These are phyloP conservation scores for Neocrepidodera transversa DNA, from an alignment of 2,888 invertebrate species.

Conservation along the genomic window DNA sequence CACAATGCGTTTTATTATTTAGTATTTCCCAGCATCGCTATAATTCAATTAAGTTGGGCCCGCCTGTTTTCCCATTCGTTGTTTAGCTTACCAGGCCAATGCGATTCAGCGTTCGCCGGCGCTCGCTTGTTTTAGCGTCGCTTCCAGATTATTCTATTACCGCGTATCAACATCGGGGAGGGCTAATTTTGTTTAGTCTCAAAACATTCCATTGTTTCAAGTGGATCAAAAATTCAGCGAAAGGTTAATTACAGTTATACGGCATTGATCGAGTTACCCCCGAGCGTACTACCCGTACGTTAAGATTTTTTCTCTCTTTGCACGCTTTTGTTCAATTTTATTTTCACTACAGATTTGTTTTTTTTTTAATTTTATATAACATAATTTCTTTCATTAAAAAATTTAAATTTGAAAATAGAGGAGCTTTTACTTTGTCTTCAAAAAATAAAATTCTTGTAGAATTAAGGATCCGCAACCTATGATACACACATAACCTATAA, in stretches of 20 bases:
- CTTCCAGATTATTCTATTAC: constrained; percentile 75
- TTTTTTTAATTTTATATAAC: too few relatives aligned
- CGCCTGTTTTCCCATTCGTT: constrained; percentile 49
- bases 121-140: constrained; percentile 46
- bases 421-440: too few relatives aligned
- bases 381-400: too few relatives aligned
- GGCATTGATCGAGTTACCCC: constrained; percentile 58
- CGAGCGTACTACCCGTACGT: constrained; percentile 4
- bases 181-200: constrained; percentile 72
- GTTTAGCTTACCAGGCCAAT: constrained; percentile 40
- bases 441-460: too few relatives aligned
- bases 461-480: too few relatives aligned
- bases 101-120: constrained; percentile 36
- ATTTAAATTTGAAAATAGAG: too few relatives aligned
- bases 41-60: constrained; percentile 53
- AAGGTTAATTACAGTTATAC: constrained; percentile 66
- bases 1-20: constrained; percentile 52
- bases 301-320: constrained; percentile 16
- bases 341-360: neutral
- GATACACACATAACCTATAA: too few relatives aligned
- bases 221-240: constrained; percentile 73
- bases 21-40: constrained; percentile 45
- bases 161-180: constrained; percentile 70
- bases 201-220: constrained; percentile 73
- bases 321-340: neutral